These are phyloP conservation scores for Miniopterus natalensis DNA, from an alignment of 2,113 vertebrate genomes.

Conservation along the genomic window DNA sequence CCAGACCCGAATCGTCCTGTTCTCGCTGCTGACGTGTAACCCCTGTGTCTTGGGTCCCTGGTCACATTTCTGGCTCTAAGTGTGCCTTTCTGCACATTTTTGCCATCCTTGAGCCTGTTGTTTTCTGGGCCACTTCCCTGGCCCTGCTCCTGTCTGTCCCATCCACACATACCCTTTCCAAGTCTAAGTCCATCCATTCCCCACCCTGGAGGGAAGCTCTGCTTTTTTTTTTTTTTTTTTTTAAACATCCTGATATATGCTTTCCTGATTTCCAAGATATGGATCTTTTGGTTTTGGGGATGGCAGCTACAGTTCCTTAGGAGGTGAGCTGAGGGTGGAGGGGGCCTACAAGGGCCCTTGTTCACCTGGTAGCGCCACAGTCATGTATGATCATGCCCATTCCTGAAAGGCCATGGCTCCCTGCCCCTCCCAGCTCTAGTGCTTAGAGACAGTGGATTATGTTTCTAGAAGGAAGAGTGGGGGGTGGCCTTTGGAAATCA, in stretches of 20 bases:
- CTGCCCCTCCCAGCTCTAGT: not conserved
- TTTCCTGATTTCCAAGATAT: not conserved
- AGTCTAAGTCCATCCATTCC: not conserved
- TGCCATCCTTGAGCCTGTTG: not conserved
- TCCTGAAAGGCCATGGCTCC: not conserved
- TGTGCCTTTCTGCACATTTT: not conserved
- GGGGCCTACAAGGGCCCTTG: not conserved
- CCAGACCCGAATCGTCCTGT: accelerated
- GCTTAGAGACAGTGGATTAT: not conserved
- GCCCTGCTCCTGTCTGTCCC: not conserved
- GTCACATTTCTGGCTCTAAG: not conserved
- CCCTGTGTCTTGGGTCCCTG: not conserved
- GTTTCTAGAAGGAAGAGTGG: not conserved
- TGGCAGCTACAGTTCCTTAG: not conserved
- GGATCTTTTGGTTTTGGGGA: not conserved
- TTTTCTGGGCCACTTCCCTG: not conserved
- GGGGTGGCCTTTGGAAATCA: not conserved
- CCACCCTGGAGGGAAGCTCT: not conserved
- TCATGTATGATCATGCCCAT: too few relatives aligned
- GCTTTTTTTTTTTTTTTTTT: not conserved
- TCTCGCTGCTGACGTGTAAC: not conserved
- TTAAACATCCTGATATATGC: not conserved
- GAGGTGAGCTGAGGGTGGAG: not conserved
- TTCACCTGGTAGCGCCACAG: not conserved
- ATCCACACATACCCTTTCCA: accelerated